Conservation (phyloP, 2,797 vertebrate genomes). For the Orientallactaga sibirica region DNA sequence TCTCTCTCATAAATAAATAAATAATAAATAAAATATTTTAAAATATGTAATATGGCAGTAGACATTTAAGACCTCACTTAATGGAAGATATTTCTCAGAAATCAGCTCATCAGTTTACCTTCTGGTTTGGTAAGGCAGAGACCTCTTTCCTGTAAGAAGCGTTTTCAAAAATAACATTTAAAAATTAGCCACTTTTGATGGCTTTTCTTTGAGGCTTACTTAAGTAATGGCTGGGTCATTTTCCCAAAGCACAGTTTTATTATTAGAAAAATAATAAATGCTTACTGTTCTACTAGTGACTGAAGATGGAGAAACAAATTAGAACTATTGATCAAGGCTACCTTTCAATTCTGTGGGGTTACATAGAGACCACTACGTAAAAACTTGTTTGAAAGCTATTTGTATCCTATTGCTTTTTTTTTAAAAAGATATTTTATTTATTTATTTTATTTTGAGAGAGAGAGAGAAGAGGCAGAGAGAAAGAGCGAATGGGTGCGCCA, state of each 20-base stretch:
- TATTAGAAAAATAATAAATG: conserved; percentile 53
- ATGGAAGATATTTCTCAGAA: conserved; percentile 60
- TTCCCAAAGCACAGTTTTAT: conserved; percentile 40
- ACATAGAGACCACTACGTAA: neutral
- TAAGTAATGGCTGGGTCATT: conserved; percentile 27
- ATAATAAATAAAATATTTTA: no score
- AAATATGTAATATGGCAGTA: neutral
- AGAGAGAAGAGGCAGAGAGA: no score
- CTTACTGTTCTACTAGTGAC: neutral
- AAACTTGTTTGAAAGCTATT: neutral
- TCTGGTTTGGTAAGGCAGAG: conserved; percentile 32
- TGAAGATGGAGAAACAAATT: conserved; percentile 31
- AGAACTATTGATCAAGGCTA: neutral
- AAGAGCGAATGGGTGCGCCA: no score
- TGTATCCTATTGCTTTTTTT: neutral
- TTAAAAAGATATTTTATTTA: neutral
- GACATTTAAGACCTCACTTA: conserved; percentile 51
- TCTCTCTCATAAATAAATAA: no score
- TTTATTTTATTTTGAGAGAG: no score
- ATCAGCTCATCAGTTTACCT: conserved; percentile 2
- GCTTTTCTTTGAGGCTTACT: neutral
- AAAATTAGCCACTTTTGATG: conserved; percentile 39
- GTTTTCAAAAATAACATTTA: conserved; percentile 40
- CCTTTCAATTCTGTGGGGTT: neutral
- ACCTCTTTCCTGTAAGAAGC: neutral